Percentiles rank a stretch among this genome's conserved stretches.
These are phyloP conservation scores for Eupleurogrammus muticus DNA, from an alignment of 2,797 vertebrate species.

Conservation along the genomic window DNA sequence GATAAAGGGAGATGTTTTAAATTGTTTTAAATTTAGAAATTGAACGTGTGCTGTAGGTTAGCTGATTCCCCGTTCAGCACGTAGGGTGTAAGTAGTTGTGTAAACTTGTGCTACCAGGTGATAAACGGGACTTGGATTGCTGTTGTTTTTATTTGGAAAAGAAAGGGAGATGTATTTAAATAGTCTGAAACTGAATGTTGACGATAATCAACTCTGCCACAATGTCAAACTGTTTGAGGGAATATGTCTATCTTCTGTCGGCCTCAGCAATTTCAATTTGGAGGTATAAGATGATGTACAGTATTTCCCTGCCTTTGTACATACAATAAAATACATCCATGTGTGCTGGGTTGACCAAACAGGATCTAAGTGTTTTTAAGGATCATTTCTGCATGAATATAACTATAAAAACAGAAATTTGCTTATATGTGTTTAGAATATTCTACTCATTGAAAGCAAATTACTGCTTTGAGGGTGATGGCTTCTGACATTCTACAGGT, in stretches of 20 bases:
- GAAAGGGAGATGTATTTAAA: neutral
- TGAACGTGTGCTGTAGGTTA: too few relatives aligned
- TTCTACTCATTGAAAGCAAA: slow-evolving; percentile 32
- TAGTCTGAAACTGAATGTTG: slow-evolving; percentile 7
- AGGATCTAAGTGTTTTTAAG: neutral
- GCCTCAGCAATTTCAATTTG: neutral
- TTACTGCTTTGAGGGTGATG: slow-evolving; percentile 36
- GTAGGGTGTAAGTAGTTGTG: slow-evolving; percentile 11
- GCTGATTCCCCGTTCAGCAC: neutral
- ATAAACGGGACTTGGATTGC: neutral
- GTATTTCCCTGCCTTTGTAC: slow-evolving; percentile 54
- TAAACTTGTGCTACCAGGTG: slow-evolving; percentile 1
- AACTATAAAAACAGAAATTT: neutral
- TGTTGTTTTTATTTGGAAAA: slow-evolving; percentile 7
- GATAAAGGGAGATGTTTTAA: too few relatives aligned
- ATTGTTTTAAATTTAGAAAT: too few relatives aligned
- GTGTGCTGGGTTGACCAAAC: slow-evolving; percentile 32
- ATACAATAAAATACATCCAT: slow-evolving; percentile 57
- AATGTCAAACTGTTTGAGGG: neutral
- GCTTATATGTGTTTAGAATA: slow-evolving; percentile 9
- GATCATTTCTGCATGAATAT: slow-evolving; percentile 1
- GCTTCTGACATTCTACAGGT: slow-evolving; percentile 60
- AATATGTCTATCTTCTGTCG: neutral
- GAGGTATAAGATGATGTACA: neutral
- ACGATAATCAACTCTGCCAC: slow-evolving; percentile 7